Evolutionary conservation across 2,888 invertebrate species (phyloP), one percentile per base, ranked within the genome.

Genomic region (Trichopoda pennipes): DNA sequence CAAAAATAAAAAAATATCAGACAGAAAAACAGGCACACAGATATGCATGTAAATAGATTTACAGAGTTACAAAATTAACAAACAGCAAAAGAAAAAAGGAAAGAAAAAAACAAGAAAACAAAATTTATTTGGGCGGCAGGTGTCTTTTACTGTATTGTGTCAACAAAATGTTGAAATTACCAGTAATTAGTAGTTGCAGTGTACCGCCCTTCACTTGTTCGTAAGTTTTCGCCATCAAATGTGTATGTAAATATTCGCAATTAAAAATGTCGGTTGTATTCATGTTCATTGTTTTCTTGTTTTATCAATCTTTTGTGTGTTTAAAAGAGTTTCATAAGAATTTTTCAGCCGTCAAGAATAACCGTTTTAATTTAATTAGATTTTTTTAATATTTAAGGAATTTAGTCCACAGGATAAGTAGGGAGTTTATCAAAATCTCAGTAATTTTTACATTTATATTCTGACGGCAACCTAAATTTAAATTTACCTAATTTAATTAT

Each of bases 51-150:
- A 49, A 58, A 58, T 49, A 58, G 23, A 58, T 58, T 32, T 70
- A 44, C 64, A 64, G 42, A 78, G 55, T 70, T 64, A 70, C 70
- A 64, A 56, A 77, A 63, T 77, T 77, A 69, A 68, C 68, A 69
- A 75, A 49, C 47, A 49, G 17, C 47, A 35, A 47, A 51, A 35
- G 38, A 53, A 16, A 28, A 42, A 42, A 53, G 7, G 12, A 42
- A 21, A 51, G 35, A 76, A 68, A 28, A 61, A 55, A 8, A 14
- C 23, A 56, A 69, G 47, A 73, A 82, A 82, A 82, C 79, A 75
- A 82, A 82, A 79, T 79, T 82, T 82, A 82, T 79, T 75, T 79
- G 79, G 82, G 79, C 82, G 82, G 82, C 82, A 82, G 82, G 82
- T 82, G 82, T 75, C 79, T 82, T 82, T 82, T 72, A 82, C 60